Evolutionary conservation across 2,797 vertebrate genomes (phyloP).

Genomic region (Muscicapa comitata): DNA sequence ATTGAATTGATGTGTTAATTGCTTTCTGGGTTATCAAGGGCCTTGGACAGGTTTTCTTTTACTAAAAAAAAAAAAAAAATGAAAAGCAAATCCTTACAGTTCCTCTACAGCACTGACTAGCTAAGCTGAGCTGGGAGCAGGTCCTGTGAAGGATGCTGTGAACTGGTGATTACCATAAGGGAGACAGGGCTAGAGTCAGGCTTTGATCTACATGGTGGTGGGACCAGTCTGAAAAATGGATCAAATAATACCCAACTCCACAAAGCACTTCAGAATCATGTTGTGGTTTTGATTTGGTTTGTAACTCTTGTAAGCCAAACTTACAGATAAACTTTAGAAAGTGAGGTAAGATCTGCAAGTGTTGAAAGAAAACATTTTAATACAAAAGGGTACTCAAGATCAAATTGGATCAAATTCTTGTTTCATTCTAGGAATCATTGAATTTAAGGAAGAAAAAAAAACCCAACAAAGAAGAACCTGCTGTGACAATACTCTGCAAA

Average conservation of each 20-base stretch:
- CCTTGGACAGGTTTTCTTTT: not conserved
- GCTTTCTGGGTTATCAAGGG: not conserved
- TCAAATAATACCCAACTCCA: not conserved
- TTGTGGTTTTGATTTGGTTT: not conserved
- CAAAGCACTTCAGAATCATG: not conserved
- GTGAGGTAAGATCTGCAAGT: not conserved
- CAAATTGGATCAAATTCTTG: not conserved
- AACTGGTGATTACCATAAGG: not conserved
- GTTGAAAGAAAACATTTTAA: not conserved
- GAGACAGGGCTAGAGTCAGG: not conserved
- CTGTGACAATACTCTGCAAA: not conserved
- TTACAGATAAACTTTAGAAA: not conserved
- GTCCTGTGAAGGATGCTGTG: not conserved
- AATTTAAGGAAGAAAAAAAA: not conserved
- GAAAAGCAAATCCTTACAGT: not conserved
- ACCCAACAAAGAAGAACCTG: not conserved
- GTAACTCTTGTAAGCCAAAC: not conserved
- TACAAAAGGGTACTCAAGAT: not conserved
- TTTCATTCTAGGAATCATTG: not conserved
- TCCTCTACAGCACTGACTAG: not conserved
- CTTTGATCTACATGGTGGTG: fast-evolving
- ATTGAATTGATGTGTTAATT: not conserved
- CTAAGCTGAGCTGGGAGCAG: not conserved
- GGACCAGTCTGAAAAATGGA: not conserved
- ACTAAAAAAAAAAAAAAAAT: not conserved